Conservation (phyloP, 2,888 invertebrate genomes). For the Dioctria rufipes region DNA sequence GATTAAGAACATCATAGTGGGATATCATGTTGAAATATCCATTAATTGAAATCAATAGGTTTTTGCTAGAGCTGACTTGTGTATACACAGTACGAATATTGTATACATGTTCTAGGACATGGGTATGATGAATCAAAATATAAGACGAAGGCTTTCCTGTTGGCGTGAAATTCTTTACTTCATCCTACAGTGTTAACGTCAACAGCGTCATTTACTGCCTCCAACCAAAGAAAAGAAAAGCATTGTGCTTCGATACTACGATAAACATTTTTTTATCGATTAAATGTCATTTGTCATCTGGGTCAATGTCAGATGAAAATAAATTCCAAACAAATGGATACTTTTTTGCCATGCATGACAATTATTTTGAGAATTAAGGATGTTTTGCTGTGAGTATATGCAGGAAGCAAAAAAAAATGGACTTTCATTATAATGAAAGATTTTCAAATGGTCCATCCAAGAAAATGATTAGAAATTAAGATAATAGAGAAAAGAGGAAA, state of each 20-base stretch:
- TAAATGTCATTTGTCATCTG: constrained; percentile 49
- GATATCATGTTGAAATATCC: background rate
- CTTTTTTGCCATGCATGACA: constrained; percentile 24
- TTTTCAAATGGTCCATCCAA: no score
- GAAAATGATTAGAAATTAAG: no score
- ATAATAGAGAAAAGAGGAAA: no score
- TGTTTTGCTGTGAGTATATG: background rate
- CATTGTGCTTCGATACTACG: background rate
- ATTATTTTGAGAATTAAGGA: constrained; percentile 20
- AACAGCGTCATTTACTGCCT: background rate
- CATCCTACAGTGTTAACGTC: background rate
- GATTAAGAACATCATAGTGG: background rate
- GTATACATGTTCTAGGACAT: background rate
- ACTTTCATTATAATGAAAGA: no score
- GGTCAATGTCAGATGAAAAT: constrained; percentile 46
- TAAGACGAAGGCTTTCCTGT: background rate
- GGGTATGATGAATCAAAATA: background rate
- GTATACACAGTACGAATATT: background rate
- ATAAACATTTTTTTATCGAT: constrained; percentile 35
- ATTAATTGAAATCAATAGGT: background rate
- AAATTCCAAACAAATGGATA: constrained; percentile 26
- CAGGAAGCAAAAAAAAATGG: no score
- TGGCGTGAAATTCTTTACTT: background rate
- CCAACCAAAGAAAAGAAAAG: background rate
- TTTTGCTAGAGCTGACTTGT: background rate